A percentile compares a stretch with the other conserved stretches of the same genome.
These are phyloP conservation scores for Sinocyclocheilus anophthalmus DNA, from an alignment of 2,113 vertebrate genomes.

Conservation along the genomic window DNA sequence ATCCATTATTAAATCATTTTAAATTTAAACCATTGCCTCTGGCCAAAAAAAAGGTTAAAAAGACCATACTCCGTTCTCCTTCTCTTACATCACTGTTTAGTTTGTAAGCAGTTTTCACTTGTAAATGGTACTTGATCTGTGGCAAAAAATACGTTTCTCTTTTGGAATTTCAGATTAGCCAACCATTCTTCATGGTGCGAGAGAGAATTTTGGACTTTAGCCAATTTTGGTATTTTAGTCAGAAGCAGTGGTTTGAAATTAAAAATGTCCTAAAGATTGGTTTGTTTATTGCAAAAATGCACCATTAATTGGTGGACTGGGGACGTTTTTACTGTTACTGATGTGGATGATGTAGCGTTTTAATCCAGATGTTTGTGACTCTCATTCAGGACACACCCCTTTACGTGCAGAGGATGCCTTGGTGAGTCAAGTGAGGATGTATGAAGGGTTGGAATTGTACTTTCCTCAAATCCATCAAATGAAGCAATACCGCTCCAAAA, in stretches of 20 bases:
- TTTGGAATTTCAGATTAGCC: neutral
- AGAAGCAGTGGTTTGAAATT: neutral
- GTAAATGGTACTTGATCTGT: neutral
- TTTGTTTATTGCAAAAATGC: neutral
- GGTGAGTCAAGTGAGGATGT: neutral
- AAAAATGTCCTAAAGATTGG: neutral
- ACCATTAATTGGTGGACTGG: too few species aligned
- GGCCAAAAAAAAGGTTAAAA: too few species aligned
- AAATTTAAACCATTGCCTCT: too few species aligned
- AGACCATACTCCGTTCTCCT: too few species aligned
- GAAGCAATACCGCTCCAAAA: neutral
- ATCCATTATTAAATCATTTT: too few species aligned
- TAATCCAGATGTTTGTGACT: neutral
- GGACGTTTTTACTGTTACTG: neutral
- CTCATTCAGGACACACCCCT: neutral
- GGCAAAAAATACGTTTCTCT: too few species aligned
- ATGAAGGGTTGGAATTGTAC: too few species aligned
- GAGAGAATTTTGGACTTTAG: neutral
- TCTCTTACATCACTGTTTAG: too few species aligned
- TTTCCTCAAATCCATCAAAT: neutral
- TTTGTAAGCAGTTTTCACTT: too few species aligned
- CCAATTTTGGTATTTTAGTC: neutral
- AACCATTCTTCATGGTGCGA: too few species aligned
- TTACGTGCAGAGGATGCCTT: neutral
- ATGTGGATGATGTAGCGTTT: neutral